Evolutionary conservation across 2,888 invertebrate genomes (phyloP), one percentile per base, ranked within the genome.

Genomic region (Rhamnusium bicolor): DNA sequence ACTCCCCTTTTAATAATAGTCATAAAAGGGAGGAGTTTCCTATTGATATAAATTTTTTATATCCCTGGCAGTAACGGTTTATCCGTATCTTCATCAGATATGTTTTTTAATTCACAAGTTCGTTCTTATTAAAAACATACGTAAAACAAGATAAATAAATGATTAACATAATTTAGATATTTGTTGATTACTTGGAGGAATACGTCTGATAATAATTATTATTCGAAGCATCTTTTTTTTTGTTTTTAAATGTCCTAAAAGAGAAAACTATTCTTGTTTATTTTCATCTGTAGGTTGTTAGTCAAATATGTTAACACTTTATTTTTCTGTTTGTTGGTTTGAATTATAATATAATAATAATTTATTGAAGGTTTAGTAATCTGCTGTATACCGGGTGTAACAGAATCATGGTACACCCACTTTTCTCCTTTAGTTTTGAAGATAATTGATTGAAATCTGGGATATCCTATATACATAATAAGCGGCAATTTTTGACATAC

Each of bases 11-110:
- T 51, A 51, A 29, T 49, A 63, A 27, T 24, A 46, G 49, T 14
- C 63, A 63, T 63, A 63, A 51, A 49, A 63, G 18, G 63, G 63
- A 49, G 63, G 63, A 51, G 63, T 56, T 27, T 56, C 14, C 24
- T 51, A 14, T 51, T 5, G 29, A 51, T 63, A 51, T 29, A 47
- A 51, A 51, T 47, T 63, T n/a, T n/a, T 63, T 63, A 63, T 63
- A 63, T 63, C 51, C 63, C 24, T 46, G 8, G 47, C 47, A 61
- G 61, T 40, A 21, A 47, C 24, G 49, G 62, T 29, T 63, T 63
- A 63, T 63, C 51, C 49, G 1, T 63, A 63, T 63, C 63, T 63
- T 32, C 32, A 58, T 32, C 58, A 32, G 58, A 58, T 58, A 58
- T 32, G 58, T 58, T 58, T 58, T 58, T 58, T 58, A 58, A 58